A percentile compares a stretch with the other conserved stretches of the same genome.
These are phyloP conservation scores for Meloe dianella DNA, from an alignment of 2,888 invertebrate species.

Conservation along the genomic window DNA sequence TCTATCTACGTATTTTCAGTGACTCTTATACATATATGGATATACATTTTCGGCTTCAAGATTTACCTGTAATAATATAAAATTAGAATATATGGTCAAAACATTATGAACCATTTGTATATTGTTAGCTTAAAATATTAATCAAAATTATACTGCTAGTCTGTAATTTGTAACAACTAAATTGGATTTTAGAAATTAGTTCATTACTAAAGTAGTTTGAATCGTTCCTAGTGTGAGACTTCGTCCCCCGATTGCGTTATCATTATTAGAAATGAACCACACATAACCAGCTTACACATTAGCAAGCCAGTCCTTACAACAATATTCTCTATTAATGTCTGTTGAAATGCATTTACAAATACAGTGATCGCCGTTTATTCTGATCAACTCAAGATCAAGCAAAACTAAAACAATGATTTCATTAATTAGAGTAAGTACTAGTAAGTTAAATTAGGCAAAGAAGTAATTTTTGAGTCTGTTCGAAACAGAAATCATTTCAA, in stretches of 20 bases:
- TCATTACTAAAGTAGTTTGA: constrained; percentile 42
- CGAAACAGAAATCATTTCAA: too few species aligned
- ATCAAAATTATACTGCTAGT: constrained; percentile 42
- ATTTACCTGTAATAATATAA: not conserved
- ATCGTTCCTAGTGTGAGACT: constrained; percentile 40
- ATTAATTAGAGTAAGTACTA: too few species aligned
- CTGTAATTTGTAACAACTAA: constrained; percentile 43
- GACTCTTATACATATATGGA: not conserved
- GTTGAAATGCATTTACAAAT: constrained; percentile 32
- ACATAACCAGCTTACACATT: constrained; percentile 40
- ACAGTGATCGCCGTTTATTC: not conserved
- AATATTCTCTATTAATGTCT: constrained; percentile 30
- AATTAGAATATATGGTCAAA: not conserved
- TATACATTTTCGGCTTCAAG: not conserved
- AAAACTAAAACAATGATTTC: too few species aligned
- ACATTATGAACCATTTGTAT: not conserved
- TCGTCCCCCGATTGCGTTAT: constrained; percentile 42
- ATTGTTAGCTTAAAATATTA: constrained; percentile 41
- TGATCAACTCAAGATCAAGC: not conserved
- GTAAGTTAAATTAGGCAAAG: too few species aligned
- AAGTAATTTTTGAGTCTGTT: too few species aligned
- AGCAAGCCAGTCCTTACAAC: constrained; percentile 35
- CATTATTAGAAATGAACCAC: constrained; percentile 44
- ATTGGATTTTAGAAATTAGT: constrained; percentile 44
- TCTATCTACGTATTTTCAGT: not conserved